These are phyloP conservation scores for Phanerotoma sp. DNA, from an alignment of 2,888 invertebrate species.

Conservation along the genomic window DNA sequence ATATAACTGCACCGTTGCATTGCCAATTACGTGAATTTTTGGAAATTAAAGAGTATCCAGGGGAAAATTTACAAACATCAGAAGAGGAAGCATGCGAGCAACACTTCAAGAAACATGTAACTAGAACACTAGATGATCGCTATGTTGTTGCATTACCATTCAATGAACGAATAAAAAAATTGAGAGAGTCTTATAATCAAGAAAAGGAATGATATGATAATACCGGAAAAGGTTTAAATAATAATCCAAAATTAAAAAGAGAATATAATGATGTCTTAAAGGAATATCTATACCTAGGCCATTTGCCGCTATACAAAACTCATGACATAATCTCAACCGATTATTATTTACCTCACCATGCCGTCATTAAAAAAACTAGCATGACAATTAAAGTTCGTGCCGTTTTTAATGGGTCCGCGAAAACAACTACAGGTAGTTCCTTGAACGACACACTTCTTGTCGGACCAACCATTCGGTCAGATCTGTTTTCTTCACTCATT, in stretches of 20 bases:
- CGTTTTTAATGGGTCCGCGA: constrained; percentile 37
- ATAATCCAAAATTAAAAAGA: not conserved
- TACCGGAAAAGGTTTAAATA: constrained; percentile 8
- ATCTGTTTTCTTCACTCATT: constrained; percentile 31
- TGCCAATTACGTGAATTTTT: constrained; percentile 26
- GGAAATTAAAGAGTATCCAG: constrained; percentile 29
- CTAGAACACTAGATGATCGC: constrained; percentile 23
- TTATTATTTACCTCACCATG: constrained; percentile 33
- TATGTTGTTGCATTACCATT: constrained; percentile 32
- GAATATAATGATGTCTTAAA: constrained; percentile 30
- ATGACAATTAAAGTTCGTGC: constrained; percentile 35
- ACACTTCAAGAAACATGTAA: constrained; percentile 18
- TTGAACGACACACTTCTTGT: constrained; percentile 31
- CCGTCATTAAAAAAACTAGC: constrained; percentile 28
- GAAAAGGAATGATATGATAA: constrained; percentile 12
- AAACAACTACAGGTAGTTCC: constrained; percentile 25
- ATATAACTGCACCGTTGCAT: not conserved
- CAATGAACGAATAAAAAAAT: constrained; percentile 6
- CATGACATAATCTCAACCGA: no score
- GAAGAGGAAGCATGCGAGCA: constrained; percentile 28
- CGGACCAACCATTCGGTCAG: constrained; percentile 36
- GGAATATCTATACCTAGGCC: constrained; percentile 32
- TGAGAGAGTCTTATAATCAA: constrained; percentile 14
- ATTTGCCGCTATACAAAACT: no score
- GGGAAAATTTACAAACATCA: no score